Evolutionary conservation across 2,888 invertebrate genomes (phyloP), one percentile per base, ranked within the genome.

Genomic region (Apodemia zela): DNA sequence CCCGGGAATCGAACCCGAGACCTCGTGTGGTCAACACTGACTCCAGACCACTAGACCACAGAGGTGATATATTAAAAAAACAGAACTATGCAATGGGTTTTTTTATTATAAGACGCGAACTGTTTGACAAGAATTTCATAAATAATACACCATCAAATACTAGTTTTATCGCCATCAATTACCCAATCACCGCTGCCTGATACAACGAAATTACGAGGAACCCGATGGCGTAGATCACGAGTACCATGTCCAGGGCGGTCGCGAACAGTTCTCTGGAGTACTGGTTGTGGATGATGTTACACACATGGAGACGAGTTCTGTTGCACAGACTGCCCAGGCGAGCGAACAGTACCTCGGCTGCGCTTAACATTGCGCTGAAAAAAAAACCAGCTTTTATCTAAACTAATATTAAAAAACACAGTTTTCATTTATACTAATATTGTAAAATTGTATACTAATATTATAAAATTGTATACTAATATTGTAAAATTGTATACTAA

Each of bases 121-220:
- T n/a, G 6, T 45, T 5, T 45, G 45, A 45, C 45, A 45, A 45
- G 45, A n/a, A n/a, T 45, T 45, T 45, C 45, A 42, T 42, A 8
- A 35, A 35, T 35, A 42, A 4, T 42, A 42, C 42, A 42, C 42
- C 3, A 45, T n/a, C 45, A 45, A n/a, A n/a, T n/a, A 45, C n/a
- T n/a, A n/a, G n/a, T n/a, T n/a, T 15, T 3, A 11, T 4, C 15
- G 13, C 29, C 13, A 25, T 11, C 15, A 13, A 35, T 65, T 42
- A 65, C 8, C 65, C 65, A 21, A 68, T 67, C 13, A 73, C 45
- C 13, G 71, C 65, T 7, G 72, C 79, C 65, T 89, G 85, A 67
- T 86, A 89, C 72, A 87, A 69, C 1, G 86, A 82, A 10, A 89
- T 67, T 7, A 85, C 63, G 5, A 89, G 77, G 70, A 89, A 89